phyloP scores from a whole-genome alignment of 2,888 invertebrate species.

The Himalopsyche tibetana region DNA sequence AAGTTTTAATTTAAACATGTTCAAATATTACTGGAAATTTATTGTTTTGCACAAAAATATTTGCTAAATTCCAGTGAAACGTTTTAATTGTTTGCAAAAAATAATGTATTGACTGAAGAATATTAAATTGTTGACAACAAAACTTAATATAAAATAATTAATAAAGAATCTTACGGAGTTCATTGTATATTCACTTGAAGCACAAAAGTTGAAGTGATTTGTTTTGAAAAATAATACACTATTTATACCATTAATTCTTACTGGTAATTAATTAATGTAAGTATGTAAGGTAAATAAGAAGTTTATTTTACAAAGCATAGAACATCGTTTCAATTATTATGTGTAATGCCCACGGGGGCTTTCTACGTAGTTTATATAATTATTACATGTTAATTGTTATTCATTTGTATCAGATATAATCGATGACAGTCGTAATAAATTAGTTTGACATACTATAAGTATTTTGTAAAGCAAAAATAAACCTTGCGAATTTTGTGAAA shows the following conservation, averaged over 20 bases:
- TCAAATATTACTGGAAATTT: neutral
- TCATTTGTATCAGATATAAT: no score
- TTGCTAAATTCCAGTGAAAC: neutral
- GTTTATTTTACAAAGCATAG: neutral
- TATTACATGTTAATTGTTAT: no score
- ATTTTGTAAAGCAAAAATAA: no score
- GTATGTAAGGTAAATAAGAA: no score
- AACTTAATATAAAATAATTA: neutral
- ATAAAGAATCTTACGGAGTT: neutral
- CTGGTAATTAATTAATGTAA: neutral
- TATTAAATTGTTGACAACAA: no score
- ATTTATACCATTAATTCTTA: neutral
- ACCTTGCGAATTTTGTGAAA: no score
- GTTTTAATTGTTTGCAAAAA: neutral
- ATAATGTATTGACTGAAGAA: no score
- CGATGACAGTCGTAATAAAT: no score
- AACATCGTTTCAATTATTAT: neutral
- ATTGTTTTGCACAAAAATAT: neutral
- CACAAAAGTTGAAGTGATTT: conserved; percentile 9
- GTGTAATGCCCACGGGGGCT: neutral
- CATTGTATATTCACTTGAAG: conserved; percentile 34
- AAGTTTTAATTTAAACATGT: neutral
- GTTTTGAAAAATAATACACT: neutral
- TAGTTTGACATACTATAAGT: no score
- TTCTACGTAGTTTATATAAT: neutral